phyloP scores from a whole-genome alignment of 2,888 invertebrate species.

The Tetranychus truncatus region DNA sequence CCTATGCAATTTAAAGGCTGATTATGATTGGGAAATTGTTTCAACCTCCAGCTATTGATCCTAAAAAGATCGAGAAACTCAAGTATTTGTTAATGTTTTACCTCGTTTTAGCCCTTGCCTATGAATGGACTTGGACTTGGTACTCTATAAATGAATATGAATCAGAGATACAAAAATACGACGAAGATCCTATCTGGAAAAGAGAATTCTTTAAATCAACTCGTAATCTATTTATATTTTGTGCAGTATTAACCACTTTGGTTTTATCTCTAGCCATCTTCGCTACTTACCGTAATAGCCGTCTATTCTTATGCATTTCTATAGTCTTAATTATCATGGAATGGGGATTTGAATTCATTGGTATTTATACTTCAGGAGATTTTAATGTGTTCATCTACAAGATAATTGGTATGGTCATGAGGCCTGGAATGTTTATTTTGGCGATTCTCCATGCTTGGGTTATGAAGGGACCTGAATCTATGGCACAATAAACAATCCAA shows the following conservation, averaged over 20 bases:
- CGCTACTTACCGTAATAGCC: background rate
- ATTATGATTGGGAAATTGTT: background rate
- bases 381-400: slow-evolving; percentile 13
- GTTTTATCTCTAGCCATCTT: background rate
- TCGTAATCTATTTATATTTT: slow-evolving; percentile 13
- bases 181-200: slow-evolving; percentile 11
- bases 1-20: background rate
- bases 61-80: background rate
- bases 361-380: slow-evolving; percentile 11
- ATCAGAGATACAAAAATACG: background rate
- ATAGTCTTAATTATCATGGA: background rate
- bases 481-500: background rate
- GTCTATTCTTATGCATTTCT: background rate
- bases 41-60: background rate
- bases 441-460: slow-evolving; percentile 5
- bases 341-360: slow-evolving; percentile 14
- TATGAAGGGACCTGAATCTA: background rate
- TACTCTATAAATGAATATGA: slow-evolving; percentile 1
- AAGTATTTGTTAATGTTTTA: slow-evolving; percentile 4
- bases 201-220: slow-evolving; percentile 13
- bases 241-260: background rate
- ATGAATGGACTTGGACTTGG: slow-evolving; percentile 10
- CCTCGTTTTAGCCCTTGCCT: background rate
- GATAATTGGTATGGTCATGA: background rate
- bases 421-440: slow-evolving; percentile 6